phyloP scores from a whole-genome alignment of 2,888 invertebrate genomes.

The Diaprepes abbreviatus region DNA sequence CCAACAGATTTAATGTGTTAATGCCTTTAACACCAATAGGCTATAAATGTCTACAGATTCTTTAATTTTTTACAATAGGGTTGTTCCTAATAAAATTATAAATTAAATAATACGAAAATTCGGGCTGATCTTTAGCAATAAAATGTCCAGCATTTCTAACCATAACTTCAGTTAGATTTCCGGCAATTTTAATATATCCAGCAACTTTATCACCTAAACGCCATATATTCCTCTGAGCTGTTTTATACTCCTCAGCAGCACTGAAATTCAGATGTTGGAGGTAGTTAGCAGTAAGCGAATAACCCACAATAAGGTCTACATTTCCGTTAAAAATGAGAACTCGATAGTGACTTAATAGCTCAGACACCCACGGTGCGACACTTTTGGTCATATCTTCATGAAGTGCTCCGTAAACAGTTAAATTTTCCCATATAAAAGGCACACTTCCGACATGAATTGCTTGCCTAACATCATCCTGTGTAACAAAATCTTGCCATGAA shows the following conservation, averaged over 20 bases:
- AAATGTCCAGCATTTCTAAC: conserved; percentile 84
- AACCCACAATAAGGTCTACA: conserved; percentile 90
- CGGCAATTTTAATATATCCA: conserved; percentile 78
- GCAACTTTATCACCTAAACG: conserved; percentile 75
- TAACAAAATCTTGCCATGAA: conserved; percentile 4
- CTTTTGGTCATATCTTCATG: conserved; percentile 85
- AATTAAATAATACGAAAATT: conserved; percentile 79
- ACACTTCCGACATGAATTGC: conserved; percentile 89
- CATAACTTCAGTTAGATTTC: conserved; percentile 78
- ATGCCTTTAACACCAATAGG: no score
- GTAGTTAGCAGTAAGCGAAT: conserved; percentile 86
- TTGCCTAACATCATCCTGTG: conserved; percentile 72
- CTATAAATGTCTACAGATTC: no score
- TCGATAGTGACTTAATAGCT: conserved; percentile 76
- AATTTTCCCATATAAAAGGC: conserved; percentile 73
- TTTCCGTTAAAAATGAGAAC: conserved; percentile 93
- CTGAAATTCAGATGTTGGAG: conserved; percentile 79
- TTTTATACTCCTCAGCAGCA: conserved; percentile 75
- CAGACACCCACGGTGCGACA: conserved; percentile 79
- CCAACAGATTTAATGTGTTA: no score
- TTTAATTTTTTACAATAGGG: background rate
- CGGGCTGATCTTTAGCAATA: conserved; percentile 82
- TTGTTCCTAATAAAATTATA: conserved; percentile 47
- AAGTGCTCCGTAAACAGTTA: conserved; percentile 78
- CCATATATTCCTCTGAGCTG: conserved; percentile 77